phyloP scores from a whole-genome alignment of 1,140 invertebrate species.

The Anastatus disparis region DNA sequence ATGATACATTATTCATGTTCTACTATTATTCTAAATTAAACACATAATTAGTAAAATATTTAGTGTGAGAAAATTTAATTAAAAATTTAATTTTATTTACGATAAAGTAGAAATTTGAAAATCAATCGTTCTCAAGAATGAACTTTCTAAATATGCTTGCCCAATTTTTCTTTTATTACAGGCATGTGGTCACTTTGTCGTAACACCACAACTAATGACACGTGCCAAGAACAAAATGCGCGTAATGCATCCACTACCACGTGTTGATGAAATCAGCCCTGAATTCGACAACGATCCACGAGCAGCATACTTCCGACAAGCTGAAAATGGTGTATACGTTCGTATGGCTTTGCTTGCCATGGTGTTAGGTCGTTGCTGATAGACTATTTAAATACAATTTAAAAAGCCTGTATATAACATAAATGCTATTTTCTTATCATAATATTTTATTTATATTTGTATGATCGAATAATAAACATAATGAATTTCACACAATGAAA shows the following conservation, averaged over 20 bases:
- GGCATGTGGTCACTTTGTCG: conserved; percentile 86
- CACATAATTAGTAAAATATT: too few relatives aligned
- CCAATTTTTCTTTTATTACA: conserved; percentile 60
- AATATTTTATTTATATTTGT: too few relatives aligned
- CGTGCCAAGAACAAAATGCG: conserved; percentile 92
- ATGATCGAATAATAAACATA: too few relatives aligned
- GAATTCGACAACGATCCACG: conserved; percentile 96
- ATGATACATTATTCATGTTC: too few relatives aligned
- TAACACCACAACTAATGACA: conserved; percentile 96
- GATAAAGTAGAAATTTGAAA: too few relatives aligned
- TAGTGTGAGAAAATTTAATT: not conserved
- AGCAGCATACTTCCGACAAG: conserved; percentile 98
- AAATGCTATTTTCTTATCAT: too few relatives aligned
- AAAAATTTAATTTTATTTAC: not conserved
- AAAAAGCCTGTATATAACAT: too few relatives aligned
- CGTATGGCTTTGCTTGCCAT: conserved; percentile 96
- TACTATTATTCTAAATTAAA: too few relatives aligned
- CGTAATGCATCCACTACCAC: conserved; percentile 97
- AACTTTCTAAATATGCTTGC: too few relatives aligned
- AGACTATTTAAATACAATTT: too few relatives aligned
- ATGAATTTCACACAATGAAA: too few relatives aligned
- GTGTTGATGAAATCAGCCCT: conserved; percentile 92
- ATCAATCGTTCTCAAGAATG: too few relatives aligned
- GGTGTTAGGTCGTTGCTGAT: conserved; percentile 75
- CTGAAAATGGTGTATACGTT: conserved; percentile 97